Evolutionary conservation across 1,140 invertebrate genomes (phyloP).

Genomic region (Drosophila mayri): DNA sequence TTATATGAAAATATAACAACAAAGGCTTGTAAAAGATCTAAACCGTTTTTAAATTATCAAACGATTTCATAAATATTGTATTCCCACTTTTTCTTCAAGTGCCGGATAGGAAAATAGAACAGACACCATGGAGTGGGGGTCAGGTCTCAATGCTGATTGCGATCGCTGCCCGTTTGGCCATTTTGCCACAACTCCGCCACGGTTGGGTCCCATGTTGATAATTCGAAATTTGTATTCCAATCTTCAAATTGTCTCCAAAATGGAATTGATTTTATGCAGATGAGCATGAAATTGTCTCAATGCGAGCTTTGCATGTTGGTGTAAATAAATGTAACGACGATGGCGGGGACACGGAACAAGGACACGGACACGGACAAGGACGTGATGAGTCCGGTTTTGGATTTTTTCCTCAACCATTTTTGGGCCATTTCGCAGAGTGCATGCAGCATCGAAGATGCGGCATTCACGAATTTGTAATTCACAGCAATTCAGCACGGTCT

Average conservation of each 20-base stretch:
- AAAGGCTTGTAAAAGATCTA: neutral
- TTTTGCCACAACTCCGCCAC: constrained; percentile 49
- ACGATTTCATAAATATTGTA: neutral
- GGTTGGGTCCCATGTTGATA: constrained; percentile 77
- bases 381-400: constrained; percentile 52
- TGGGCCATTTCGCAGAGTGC: constrained; percentile 40
- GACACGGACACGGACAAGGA: constrained; percentile 35
- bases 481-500: constrained; percentile 39
- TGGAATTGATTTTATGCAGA: constrained; percentile 85
- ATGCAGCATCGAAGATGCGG: constrained; percentile 50
- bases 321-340: constrained; percentile 78
- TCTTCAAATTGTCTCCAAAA: constrained; percentile 85
- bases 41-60: neutral
- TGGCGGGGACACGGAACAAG: constrained; percentile 34
- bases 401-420: constrained; percentile 21
- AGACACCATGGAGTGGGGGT: constrained; percentile 12
- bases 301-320: constrained; percentile 77
- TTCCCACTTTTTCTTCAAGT: constrained; percentile 8
- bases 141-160: constrained; percentile 77
- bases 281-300: constrained; percentile 85
- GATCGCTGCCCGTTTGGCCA: constrained; percentile 65
- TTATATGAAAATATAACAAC: neutral
- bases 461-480: constrained; percentile 61
- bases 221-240: constrained; percentile 85
- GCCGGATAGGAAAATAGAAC: constrained; percentile 24